Percentiles rank a stretch among this genome's conserved stretches.
Conservation (phyloP, 2,888 invertebrate species). For the Yponomeuta malinellus region DNA sequence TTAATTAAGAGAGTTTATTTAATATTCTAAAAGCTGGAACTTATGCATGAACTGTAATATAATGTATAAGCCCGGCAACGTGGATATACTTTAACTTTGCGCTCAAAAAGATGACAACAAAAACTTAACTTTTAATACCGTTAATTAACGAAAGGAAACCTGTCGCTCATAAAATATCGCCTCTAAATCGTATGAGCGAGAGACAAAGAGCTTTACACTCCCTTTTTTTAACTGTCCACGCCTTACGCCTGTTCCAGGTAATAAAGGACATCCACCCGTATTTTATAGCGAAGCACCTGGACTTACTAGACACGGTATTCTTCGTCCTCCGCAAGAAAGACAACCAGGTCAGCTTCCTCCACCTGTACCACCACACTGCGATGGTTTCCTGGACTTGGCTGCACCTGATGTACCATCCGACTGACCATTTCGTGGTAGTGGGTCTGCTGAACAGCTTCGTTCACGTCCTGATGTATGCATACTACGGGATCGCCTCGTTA, state of each 20-base stretch:
- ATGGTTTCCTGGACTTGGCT: constrained; percentile 88
- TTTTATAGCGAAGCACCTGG: constrained; percentile 86
- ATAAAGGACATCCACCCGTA: constrained; percentile 77
- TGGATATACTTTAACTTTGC: no score
- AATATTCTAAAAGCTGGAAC: no score
- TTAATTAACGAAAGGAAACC: no score
- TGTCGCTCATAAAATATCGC: no score
- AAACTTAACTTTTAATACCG: no score
- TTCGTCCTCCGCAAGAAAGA: constrained; percentile 88
- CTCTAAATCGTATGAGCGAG: no score
- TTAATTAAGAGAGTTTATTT: no score
- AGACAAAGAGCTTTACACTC: no score
- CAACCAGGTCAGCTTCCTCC: constrained; percentile 89
- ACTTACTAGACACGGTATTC: constrained; percentile 88
- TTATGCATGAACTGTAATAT: no score
- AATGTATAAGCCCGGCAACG: no score
- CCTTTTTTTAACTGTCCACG: no score
- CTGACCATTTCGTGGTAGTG: constrained; percentile 85
- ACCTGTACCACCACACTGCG: constrained; percentile 90
- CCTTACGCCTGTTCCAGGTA: constrained; percentile 38
- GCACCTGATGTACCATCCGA: constrained; percentile 83
- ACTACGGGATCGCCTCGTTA: constrained; percentile 84
- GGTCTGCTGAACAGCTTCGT: constrained; percentile 85
- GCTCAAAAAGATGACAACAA: no score
- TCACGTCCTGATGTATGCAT: constrained; percentile 88